Base-by-base conservation (phyloP, 2,888 invertebrate species). In the Melanotus villosus region DNA sequence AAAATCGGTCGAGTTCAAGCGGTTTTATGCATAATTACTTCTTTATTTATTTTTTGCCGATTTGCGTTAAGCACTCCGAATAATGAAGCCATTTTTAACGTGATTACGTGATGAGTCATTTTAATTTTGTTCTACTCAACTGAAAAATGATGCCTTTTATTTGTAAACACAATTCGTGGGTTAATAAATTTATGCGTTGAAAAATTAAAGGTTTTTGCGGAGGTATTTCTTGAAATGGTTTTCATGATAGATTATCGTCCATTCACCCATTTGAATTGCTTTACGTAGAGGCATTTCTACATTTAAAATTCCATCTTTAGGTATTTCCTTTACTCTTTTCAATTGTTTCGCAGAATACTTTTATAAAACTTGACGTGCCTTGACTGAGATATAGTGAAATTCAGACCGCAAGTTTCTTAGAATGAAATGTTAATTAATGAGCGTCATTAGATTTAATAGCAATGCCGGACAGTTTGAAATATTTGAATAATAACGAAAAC, bases 351-450 rank as follows among this genome's bases (percentile, higher is more conserved):
- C 4, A 12, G 63, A 68, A 68, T 30, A 57, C 57, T 56, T 62
- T 54, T 47, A 43, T 60, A 67, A 67, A 60, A n/a, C n/a, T 67
- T 54, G 64, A 65, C 56, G 23, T 38, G 41, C 50, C 7, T 63
- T 63, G 52, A 32, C 19, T 38, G 38, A 52, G 38, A 32, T 32
- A 30, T 12, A 12, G 23, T 34, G 41, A 54, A 7, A 57, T 43
- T 41, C 30, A 47, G 59, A 68, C 68, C 68, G 38, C 58, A 68
- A 19, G 19, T 41, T 68, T 67, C 71, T 56, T 50, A 30, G 66
- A 73, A 73, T 26, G 52, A 47, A 66, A 54, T 21, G 26, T 65
- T 73, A 71, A 73, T 70, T 71, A 73, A 73, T 73, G 71, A 71
- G 65, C 52, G 65, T 65, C 67, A 69, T 73, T 73, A 73, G 62